phyloP scores from a whole-genome alignment of 2,888 invertebrate genomes.

The Phyllotreta striolata region DNA sequence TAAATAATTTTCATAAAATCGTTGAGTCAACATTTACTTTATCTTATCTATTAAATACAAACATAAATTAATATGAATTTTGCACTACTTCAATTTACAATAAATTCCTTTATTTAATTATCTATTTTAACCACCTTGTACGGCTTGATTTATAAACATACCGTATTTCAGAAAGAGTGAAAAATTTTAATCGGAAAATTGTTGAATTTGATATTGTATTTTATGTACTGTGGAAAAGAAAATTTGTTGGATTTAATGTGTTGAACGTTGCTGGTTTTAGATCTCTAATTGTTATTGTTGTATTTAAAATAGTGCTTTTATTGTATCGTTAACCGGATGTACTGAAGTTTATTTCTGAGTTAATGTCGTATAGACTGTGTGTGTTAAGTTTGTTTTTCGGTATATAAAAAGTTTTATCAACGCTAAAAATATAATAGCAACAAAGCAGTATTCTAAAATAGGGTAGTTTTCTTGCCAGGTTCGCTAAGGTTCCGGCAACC shows the following conservation, averaged over 20 bases:
- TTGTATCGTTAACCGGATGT: constrained; percentile 26
- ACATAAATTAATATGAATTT: no score
- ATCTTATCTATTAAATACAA: no score
- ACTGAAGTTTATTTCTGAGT: constrained; percentile 26
- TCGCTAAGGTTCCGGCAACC: constrained; percentile 24
- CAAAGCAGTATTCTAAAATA: constrained; percentile 54
- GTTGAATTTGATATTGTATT: constrained; percentile 12
- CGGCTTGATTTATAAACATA: no score
- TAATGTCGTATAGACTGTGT: constrained; percentile 5
- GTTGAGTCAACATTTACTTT: no score
- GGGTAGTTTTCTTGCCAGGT: constrained; percentile 44
- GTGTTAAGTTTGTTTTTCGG: constrained; percentile 20
- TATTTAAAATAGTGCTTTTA: constrained; percentile 28
- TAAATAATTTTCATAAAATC: no score
- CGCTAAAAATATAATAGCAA: constrained; percentile 39
- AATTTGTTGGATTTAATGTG: constrained; percentile 18
- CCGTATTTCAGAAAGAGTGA: not conserved
- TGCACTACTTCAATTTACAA: no score
- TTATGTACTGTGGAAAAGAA: not conserved
- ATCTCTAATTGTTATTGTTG: constrained; percentile 27
- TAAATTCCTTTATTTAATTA: no score
- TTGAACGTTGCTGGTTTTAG: constrained; percentile 14
- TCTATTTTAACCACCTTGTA: no score
- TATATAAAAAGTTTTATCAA: constrained; percentile 16
- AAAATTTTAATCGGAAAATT: not conserved